Evolutionary conservation across 1,140 invertebrate species (phyloP).

Genomic region (Nomia melanderi): DNA sequence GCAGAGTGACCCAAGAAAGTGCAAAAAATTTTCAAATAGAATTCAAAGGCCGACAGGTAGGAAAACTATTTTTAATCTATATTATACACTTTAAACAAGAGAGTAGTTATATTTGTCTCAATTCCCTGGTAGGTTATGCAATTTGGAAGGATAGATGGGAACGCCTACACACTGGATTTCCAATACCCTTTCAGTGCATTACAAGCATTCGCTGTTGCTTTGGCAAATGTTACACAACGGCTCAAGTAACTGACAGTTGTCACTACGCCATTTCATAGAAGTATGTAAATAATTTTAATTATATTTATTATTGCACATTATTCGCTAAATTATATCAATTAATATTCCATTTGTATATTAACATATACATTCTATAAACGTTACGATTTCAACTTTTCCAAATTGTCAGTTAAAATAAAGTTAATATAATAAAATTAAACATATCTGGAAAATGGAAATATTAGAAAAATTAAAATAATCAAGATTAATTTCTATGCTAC

Average conservation of each 20-base stretch:
- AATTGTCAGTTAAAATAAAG: no score
- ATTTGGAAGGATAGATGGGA: constrained; percentile 98
- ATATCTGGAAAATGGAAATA: no score
- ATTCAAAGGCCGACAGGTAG: constrained; percentile 96
- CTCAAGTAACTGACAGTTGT: constrained; percentile 89
- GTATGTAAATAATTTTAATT: constrained; percentile 35
- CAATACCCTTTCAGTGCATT: constrained; percentile 99
- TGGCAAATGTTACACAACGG: constrained; percentile 99
- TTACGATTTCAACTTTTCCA: no score
- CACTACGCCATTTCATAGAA: constrained; percentile 66
- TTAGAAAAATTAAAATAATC: no score
- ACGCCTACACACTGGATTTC: constrained; percentile 99
- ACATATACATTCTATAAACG: no score
- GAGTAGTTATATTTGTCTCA: neutral
- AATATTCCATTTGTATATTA: no score
- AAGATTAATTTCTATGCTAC: no score
- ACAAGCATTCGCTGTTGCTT: constrained; percentile 98
- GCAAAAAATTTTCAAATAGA: constrained; percentile 99
- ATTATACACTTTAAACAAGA: neutral
- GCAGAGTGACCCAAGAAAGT: constrained; percentile 98
- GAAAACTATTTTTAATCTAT: neutral
- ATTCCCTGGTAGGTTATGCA: constrained; percentile 93
- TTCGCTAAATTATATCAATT: no score
- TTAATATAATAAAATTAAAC: no score
- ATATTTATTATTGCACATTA: neutral